Percentiles rank a stretch among this genome's conserved stretches.
These are phyloP conservation scores for Monopterus albus DNA, from an alignment of 2,113 vertebrate species.

Conservation along the genomic window DNA sequence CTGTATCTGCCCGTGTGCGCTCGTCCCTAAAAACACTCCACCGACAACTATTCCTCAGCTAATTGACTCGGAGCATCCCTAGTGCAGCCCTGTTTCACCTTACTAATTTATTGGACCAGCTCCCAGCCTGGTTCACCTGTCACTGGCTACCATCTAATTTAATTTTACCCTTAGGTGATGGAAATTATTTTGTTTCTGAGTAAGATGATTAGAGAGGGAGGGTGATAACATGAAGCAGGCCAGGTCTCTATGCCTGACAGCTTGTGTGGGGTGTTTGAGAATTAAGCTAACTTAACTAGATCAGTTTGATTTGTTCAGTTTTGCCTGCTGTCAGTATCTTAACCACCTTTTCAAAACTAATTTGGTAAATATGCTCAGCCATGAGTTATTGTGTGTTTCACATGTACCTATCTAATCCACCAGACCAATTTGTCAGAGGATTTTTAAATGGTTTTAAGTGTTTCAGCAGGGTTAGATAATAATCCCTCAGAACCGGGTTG, in stretches of 20 bases:
- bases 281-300: slow-evolving; percentile 37
- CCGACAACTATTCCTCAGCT: slow-evolving; percentile 65
- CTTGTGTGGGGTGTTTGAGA: slow-evolving; percentile 50
- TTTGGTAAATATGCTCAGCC: slow-evolving; percentile 12
- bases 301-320: slow-evolving; percentile 38
- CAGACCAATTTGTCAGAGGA: slow-evolving; percentile 7
- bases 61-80: slow-evolving; percentile 58
- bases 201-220: slow-evolving; percentile 22
- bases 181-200: slow-evolving; percentile 46
- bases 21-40: slow-evolving; percentile 68
- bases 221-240: not conserved
- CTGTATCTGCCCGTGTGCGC: slow-evolving; percentile 68
- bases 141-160: slow-evolving; percentile 61
- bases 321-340: slow-evolving; percentile 2
- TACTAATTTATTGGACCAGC: slow-evolving; percentile 60
- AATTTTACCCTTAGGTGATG: slow-evolving; percentile 45
- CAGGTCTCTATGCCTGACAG: slow-evolving; percentile 10
- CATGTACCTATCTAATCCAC: slow-evolving; percentile 5
- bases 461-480: slow-evolving; percentile 29
- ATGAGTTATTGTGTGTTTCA: not conserved
- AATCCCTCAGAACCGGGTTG: not conserved
- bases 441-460: not conserved
- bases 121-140: slow-evolving; percentile 44
- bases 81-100: slow-evolving; percentile 32
- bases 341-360: slow-evolving; percentile 22